Conservation (phyloP, 1,140 invertebrate genomes). For the Drosophila bocki region DNA sequence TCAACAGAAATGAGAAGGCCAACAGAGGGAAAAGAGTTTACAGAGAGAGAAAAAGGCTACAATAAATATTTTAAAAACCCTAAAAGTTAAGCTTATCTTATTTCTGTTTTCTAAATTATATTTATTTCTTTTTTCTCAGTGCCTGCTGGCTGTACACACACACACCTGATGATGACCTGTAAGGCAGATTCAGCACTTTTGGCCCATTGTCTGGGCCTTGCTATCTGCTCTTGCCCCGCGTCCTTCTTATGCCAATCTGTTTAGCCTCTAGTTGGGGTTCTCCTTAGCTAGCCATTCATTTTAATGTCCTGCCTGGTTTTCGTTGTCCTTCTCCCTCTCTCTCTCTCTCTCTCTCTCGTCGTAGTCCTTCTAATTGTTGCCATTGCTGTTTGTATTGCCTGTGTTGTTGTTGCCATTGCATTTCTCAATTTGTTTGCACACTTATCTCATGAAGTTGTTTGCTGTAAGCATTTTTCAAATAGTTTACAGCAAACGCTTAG, state of each 20-base stretch:
- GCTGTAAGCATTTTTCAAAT: slow-evolving; percentile 21
- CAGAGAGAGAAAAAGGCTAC: neutral
- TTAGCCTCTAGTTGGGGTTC: slow-evolving; percentile 26
- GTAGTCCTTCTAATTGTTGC: slow-evolving; percentile 27
- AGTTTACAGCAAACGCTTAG: slow-evolving; percentile 42
- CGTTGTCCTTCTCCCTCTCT: neutral
- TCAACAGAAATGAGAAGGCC: slow-evolving; percentile 21
- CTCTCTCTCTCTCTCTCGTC: neutral
- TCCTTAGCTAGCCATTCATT: slow-evolving; percentile 29
- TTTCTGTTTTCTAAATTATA: neutral
- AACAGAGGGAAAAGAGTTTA: neutral
- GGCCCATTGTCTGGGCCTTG: slow-evolving; percentile 27
- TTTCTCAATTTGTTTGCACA: slow-evolving; percentile 78
- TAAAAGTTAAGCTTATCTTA: neutral
- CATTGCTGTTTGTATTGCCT: neutral
- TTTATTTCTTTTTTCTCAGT: neutral
- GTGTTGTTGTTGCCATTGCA: slow-evolving; percentile 55
- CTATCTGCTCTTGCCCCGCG: neutral
- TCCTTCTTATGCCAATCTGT: slow-evolving; percentile 36
- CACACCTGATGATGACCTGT: slow-evolving; percentile 48
- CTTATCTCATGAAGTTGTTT: slow-evolving; percentile 57
- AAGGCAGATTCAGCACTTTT: slow-evolving; percentile 72
- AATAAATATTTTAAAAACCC: neutral
- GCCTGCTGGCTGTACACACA: neutral
- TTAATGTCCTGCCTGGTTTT: slow-evolving; percentile 35